Evolutionary conservation across 2,113 vertebrate species (phyloP).

Genomic region (Nyctibius bracteatus): DNA sequence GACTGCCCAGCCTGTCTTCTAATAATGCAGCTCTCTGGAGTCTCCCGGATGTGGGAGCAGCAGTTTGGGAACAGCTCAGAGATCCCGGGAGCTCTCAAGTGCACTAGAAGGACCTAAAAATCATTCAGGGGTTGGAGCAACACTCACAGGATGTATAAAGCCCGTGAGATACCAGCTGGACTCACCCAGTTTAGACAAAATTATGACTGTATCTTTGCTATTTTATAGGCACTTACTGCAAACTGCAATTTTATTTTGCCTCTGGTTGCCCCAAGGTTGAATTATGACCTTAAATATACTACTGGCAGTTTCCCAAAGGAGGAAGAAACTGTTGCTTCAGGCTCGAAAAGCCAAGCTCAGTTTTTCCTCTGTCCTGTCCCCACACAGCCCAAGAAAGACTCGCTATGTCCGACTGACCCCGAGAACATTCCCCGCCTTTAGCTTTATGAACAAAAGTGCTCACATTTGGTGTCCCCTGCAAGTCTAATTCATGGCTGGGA

Average conservation of each 20-base stretch:
- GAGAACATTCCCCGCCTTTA: background rate
- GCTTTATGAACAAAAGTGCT: background rate
- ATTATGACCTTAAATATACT: background rate
- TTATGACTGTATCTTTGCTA: background rate
- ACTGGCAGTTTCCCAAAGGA: background rate
- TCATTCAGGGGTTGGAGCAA: background rate
- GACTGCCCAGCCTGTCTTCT: background rate
- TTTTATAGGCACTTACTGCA: background rate
- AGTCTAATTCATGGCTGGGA: background rate
- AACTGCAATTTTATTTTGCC: background rate
- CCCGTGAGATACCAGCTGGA: background rate
- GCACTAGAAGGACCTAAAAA: background rate
- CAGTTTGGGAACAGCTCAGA: background rate
- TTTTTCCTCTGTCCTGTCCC: background rate
- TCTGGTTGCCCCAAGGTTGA: background rate
- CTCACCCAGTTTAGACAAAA: background rate
- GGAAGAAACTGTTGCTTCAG: background rate
- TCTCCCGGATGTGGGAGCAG: background rate
- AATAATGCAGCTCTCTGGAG: background rate
- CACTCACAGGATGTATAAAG: background rate
- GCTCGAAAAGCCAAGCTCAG: background rate
- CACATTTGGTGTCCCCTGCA: background rate
- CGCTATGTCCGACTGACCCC: accelerated
- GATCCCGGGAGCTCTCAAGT: background rate
- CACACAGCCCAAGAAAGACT: background rate